Evolutionary conservation across 2,113 vertebrate species (phyloP), one percentile per base, ranked within the genome.

Genomic region (Macquaria ambigua): DNA sequence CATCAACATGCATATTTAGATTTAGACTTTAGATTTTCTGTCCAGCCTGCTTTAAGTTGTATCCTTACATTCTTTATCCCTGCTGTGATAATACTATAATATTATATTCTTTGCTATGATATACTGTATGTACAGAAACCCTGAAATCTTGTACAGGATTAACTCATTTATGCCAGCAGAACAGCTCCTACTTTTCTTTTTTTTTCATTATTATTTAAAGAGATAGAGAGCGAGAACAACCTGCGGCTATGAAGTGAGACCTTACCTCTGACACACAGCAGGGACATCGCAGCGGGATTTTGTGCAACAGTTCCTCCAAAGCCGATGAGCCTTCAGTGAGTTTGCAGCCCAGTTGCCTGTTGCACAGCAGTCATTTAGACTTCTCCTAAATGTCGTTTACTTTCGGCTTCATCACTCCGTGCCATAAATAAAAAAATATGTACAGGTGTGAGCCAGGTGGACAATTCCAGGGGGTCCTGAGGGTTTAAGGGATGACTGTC

Each of bases 241-340:
- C 41, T 64, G 84, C n/a, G 50, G 78, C 20, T 10, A 3, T n/a
- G 43, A 20, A 10, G n/a, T 52, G 48, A 70, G 64, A 14, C 12
- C 90, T 83, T 90, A 94, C 93, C 93, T 94, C 92, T 82, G 67
- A 94, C 93, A 73, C 93, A 94, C 86, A 94, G 90, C 86, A 94
- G 92, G 39, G 93, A 94, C 93, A 94, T 94, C 41, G 58, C 87
- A 50, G 90, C 85, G 63, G 87, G 78, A 14, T 86, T 76, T 21
- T 10, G 82, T 15, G 87, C 88, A 83, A 80, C 93, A 83, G 86
- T 87, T 84, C 66, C 77, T 84, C 66, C 81, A 63, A 53, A 82
- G 72, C 76, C 61, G 85, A 72, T 16, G 81, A 86, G 73, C 78
- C 76, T 0, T 87, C 83, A 84, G 55, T n/a, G 89, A 84, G 85